Conservation (phyloP, 2,888 invertebrate genomes). For the Latheticus oryzae region DNA sequence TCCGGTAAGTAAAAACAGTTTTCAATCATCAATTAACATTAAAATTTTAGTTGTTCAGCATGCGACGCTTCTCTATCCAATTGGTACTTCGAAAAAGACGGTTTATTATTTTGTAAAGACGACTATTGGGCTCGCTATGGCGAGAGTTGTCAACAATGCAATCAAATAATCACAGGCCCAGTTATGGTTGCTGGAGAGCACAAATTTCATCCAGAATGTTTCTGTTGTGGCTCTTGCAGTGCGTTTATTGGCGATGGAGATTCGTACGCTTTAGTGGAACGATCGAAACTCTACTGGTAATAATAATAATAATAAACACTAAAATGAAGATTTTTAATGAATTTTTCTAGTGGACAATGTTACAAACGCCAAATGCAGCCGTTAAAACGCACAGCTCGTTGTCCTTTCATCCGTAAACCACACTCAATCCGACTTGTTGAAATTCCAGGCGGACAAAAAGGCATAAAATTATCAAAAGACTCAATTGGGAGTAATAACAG, state of each 20-base stretch:
- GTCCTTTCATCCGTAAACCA: conserved; percentile 69
- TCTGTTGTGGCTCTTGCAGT: conserved; percentile 85
- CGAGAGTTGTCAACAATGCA: conserved; percentile 90
- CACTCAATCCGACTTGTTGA: conserved; percentile 89
- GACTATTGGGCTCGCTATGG: conserved; percentile 92
- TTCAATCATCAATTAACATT: too few species aligned
- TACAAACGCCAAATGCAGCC: conserved; percentile 80
- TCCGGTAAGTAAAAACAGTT: conserved; percentile 75
- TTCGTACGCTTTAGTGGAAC: conserved; percentile 90
- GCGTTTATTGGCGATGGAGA: conserved; percentile 92
- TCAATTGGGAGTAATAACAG: conserved; percentile 68
- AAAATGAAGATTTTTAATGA: too few species aligned
- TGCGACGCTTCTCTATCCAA: conserved; percentile 86
- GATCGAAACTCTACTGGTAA: conserved; percentile 89
- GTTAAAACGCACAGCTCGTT: conserved; percentile 67
- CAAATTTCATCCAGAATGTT: conserved; percentile 96
- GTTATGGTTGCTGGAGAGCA: conserved; percentile 96
- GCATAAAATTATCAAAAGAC: conserved; percentile 74
- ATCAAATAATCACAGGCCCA: conserved; percentile 84
- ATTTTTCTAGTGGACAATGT: conserved; percentile 75
- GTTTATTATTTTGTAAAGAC: conserved; percentile 86
- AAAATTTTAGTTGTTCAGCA: conserved; percentile 81
- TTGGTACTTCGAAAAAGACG: conserved; percentile 95
- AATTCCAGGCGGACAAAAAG: conserved; percentile 76
- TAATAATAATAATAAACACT: too few species aligned